Conservation (phyloP, 2,797 vertebrate genomes). For the Periophthalmus magnuspinnatus region DNA sequence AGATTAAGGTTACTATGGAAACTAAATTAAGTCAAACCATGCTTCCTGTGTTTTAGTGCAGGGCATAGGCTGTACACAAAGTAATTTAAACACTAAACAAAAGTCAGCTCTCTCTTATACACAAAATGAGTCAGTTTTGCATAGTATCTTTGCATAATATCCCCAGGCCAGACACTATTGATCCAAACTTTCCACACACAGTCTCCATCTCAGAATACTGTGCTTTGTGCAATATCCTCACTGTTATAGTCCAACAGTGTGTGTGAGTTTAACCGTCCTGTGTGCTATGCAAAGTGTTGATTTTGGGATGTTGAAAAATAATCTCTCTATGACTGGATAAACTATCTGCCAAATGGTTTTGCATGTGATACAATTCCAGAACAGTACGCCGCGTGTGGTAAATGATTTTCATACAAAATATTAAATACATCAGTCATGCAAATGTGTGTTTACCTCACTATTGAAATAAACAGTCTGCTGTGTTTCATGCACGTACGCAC, state of each 20-base stretch:
- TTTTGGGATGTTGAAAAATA: neutral
- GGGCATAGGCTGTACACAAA: neutral
- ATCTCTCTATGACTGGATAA: neutral
- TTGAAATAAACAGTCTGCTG: too few species aligned
- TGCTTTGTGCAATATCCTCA: too few species aligned
- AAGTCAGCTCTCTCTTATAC: neutral
- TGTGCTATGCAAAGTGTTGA: neutral
- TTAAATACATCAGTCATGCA: neutral
- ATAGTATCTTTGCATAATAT: neutral
- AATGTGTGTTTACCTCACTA: neutral
- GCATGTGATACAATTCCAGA: neutral
- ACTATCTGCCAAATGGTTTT: neutral
- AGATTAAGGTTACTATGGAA: conserved; percentile 3
- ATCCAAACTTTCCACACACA: neutral
- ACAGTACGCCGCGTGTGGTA: too few species aligned
- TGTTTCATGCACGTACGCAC: too few species aligned
- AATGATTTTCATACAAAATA: neutral
- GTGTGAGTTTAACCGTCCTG: neutral
- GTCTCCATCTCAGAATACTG: too few species aligned
- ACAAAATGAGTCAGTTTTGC: neutral
- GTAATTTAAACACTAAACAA: neutral
- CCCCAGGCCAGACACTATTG: neutral
- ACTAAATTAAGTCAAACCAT: conserved; percentile 1
- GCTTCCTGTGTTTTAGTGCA: neutral
- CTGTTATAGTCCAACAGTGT: too few species aligned